phyloP scores from a whole-genome alignment of 2,797 vertebrate species.

The Yasuhikotakia modesta region DNA sequence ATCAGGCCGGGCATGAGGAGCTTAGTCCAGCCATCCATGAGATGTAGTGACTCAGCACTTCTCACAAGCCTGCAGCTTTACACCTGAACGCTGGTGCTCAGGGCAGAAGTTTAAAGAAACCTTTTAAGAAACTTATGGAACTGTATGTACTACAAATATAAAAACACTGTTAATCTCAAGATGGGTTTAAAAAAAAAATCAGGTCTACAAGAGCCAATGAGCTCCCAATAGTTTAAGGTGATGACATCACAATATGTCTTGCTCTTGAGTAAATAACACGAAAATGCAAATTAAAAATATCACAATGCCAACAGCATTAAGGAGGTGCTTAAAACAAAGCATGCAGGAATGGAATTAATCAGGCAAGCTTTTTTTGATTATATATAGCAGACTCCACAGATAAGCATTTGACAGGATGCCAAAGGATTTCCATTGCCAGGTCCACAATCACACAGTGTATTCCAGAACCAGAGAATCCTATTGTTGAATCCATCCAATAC shows the following conservation, averaged over 20 bases:
- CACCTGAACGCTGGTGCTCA: slow-evolving; percentile 9
- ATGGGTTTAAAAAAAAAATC: background rate
- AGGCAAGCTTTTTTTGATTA: slow-evolving; percentile 40
- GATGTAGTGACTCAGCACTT: slow-evolving; percentile 57
- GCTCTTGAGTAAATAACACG: background rate
- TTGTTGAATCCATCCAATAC: slow-evolving; percentile 29
- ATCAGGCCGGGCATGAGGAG: slow-evolving; percentile 68
- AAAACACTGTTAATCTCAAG: slow-evolving; percentile 6
- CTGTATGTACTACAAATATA: slow-evolving; percentile 21
- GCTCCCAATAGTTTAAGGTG: background rate
- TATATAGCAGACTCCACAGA: slow-evolving; percentile 35
- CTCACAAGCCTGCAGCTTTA: slow-evolving; percentile 48
- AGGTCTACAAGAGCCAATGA: background rate
- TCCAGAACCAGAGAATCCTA: slow-evolving; percentile 42
- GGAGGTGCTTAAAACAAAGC: slow-evolving; percentile 20
- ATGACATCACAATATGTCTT: background rate
- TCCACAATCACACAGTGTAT: slow-evolving; percentile 43
- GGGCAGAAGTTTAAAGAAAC: background rate
- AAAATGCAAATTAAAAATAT: background rate
- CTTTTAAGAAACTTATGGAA: background rate
- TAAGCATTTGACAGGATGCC: slow-evolving; percentile 45
- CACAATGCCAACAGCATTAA: background rate
- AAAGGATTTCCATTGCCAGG: slow-evolving; percentile 45
- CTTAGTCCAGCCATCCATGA: slow-evolving; percentile 47
- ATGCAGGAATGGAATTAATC: slow-evolving; percentile 32